These are phyloP conservation scores for Podabrus alpinus DNA, from an alignment of 2,888 invertebrate genomes.

Conservation along the genomic window DNA sequence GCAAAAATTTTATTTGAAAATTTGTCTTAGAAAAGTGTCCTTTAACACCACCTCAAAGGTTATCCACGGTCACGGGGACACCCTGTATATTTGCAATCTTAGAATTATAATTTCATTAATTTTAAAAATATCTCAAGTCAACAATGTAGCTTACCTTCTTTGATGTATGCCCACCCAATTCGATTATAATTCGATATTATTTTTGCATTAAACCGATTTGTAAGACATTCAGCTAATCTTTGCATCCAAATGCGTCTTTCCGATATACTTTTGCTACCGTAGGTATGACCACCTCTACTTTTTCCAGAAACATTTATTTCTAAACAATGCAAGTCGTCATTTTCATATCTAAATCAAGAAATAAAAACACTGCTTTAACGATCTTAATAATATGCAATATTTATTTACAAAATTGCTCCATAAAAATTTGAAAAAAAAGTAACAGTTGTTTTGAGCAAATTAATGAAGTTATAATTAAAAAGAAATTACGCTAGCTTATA, in stretches of 20 bases:
- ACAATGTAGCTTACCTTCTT: constrained; percentile 58
- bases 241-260: constrained; percentile 76
- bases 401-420: not conserved
- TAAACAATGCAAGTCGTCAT: constrained; percentile 67
- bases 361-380: not conserved
- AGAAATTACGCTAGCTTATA: not conserved
- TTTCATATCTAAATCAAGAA: constrained; percentile 53
- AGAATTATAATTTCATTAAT: not conserved
- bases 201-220: constrained; percentile 68
- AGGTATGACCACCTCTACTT: constrained; percentile 60
- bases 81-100: not conserved
- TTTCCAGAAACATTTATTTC: constrained; percentile 62
- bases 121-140: not conserved
- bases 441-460: not conserved
- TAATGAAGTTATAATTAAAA: not conserved
- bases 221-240: constrained; percentile 74
- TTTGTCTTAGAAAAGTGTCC: too few species aligned
- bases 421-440: not conserved
- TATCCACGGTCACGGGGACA: too few species aligned
- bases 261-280: constrained; percentile 60
- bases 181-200: constrained; percentile 73
- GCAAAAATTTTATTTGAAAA: too few species aligned
- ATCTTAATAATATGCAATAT: not conserved
- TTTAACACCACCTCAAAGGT: too few species aligned
- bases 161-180: constrained; percentile 82